Base-by-base conservation (phyloP, 2,113 vertebrate species). In the Tautogolabrus adspersus region DNA sequence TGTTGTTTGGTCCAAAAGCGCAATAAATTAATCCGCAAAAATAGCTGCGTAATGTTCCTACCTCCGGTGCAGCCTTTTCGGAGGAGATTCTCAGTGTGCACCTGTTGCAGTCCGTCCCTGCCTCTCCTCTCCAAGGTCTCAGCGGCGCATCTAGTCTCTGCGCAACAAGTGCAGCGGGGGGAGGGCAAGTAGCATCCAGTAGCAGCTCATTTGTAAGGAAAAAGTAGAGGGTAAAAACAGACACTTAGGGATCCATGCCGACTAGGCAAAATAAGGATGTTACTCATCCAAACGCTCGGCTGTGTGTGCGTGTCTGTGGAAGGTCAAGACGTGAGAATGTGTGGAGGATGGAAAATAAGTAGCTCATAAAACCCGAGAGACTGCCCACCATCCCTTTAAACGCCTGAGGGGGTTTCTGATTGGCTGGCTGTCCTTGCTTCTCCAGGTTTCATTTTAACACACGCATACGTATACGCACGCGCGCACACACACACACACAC, bases 111-210 rank as follows among this genome's bases (percentile, higher is more conserved):
- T 75, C 46, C 8, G 72, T 77, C 51, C 71, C 79, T 81, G 66
- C 72, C 75, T 90, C 85, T 88, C 70, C 61, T 90, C 89, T 87
- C 82, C 66, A 60, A 81, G 64, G 82, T 74, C 80, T 81, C 84
- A 84, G 77, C 47, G 21, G 84, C 84, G 46, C 86, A 85, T 86
- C 82, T 40, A 84, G 74, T 79, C 66, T 89, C 49, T 90, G 85
- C 85, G 87, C 91, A 93, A 93, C 91, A 92, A 93, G 91, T 93
- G 89, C 79, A 26, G 79, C 71, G 62, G 85, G 77, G 57, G 81
- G 61, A 81, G 86, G 73, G 75, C 51, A 67, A 66, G 63, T 34
- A 72, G 21, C 73, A 80, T 77, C 76, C 77, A 55, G 73, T 46
- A 40, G 67, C 51, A 55, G 77, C 55, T 72, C 81, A 65, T 38